Evolutionary conservation across 30 jellyfish, hydroid and myxozoan genomes (phyloP).

Genomic region (Hydractinia symbiolongicarpus): DNA sequence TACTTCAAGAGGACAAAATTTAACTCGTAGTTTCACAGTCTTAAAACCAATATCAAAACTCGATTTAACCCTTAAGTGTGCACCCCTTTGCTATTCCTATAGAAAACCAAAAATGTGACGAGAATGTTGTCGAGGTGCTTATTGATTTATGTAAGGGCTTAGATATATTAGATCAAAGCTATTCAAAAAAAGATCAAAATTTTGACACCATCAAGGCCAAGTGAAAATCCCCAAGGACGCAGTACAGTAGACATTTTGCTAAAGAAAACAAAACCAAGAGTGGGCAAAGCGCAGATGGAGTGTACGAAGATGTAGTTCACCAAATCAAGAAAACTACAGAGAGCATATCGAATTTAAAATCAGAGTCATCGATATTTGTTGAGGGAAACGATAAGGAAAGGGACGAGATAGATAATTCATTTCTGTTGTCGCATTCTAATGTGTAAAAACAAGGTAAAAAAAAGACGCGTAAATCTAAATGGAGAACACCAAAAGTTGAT

Average conservation of each 20-base stretch:
- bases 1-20: too few relatives aligned
- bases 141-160: too few relatives aligned
- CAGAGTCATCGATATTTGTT: neutral
- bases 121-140: too few relatives aligned
- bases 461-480: neutral
- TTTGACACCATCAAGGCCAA: neutral
- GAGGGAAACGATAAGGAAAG: too few relatives aligned
- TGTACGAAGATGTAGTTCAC: neutral
- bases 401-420: too few relatives aligned
- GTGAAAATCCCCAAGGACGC: neutral
- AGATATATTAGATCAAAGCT: neutral
- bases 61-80: too few relatives aligned
- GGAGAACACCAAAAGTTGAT: neutral
- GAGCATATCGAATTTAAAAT: neutral
- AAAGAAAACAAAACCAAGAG: constrained; percentile 4
- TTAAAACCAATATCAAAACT: too few relatives aligned
- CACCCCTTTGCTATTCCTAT: too few relatives aligned
- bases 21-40: too few relatives aligned
- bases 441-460: neutral
- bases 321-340: neutral
- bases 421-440: too few relatives aligned
- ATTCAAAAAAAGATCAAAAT: neutral
- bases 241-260: neutral
- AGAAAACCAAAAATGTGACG: too few relatives aligned
- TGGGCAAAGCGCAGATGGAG: neutral